These are phyloP conservation scores for Berghia stephanieae DNA, from an alignment of 1,140 invertebrate genomes.

Conservation along the genomic window DNA sequence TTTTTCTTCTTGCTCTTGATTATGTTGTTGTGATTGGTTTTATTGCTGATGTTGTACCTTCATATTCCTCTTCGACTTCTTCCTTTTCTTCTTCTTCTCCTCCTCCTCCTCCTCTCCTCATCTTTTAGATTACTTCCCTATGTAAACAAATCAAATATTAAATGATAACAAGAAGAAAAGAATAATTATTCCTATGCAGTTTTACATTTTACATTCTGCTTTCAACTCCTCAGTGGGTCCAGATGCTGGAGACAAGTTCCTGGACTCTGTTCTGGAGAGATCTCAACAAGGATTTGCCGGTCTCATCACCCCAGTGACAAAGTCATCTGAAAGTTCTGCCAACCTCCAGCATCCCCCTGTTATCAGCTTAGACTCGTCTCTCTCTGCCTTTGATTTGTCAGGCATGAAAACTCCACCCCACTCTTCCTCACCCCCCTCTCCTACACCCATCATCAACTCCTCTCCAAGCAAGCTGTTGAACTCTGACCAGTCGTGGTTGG, in stretches of 20 bases:
- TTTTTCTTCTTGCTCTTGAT: not conserved
- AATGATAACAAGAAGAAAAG: not conserved
- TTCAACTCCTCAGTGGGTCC: constrained; percentile 15
- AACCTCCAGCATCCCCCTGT: not conserved
- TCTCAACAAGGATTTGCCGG: constrained; percentile 30
- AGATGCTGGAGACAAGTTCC: constrained; percentile 36
- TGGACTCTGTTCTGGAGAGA: constrained; percentile 33
- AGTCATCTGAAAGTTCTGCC: not conserved
- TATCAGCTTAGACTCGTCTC: not conserved
- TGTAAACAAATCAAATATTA: too few relatives aligned
- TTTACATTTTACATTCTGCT: not conserved
- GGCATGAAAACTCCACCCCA: constrained; percentile 4
- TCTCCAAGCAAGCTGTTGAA: not conserved
- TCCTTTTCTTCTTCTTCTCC: too few relatives aligned
- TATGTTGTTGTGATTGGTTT: not conserved
- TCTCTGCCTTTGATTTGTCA: not conserved
- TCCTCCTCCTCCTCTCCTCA: too few relatives aligned
- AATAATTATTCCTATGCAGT: not conserved
- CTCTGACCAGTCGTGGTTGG: constrained; percentile 8
- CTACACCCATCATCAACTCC: not conserved
- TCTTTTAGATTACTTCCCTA: too few relatives aligned
- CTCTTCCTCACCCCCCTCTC: not conserved
- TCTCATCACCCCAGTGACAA: not conserved
- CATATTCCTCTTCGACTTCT: too few relatives aligned
- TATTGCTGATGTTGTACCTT: not conserved